These are phyloP conservation scores for Hippasteria phrygiana DNA, from an alignment of 53 echinoderm and acorn worm genomes.

Conservation along the genomic window DNA sequence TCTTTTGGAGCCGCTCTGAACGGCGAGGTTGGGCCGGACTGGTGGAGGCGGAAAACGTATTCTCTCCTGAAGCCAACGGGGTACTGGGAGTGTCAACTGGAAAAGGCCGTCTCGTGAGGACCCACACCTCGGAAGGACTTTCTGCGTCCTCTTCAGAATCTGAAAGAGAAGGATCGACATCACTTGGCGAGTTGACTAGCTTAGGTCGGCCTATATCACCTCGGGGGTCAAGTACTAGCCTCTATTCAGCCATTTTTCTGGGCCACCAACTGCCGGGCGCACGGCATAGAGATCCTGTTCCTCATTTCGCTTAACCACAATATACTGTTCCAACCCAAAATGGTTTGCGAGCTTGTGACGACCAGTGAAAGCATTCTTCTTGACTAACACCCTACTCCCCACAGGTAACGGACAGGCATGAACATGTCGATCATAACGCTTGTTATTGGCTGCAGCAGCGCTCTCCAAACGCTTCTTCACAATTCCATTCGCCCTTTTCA, in stretches of 20 bases:
- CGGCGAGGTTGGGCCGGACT: too few relatives aligned
- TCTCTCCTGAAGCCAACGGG: too few relatives aligned
- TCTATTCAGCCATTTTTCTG: background rate
- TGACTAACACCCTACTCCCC: background rate
- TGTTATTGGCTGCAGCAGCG: background rate
- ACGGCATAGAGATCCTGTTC: background rate
- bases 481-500: background rate
- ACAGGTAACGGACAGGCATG: background rate
- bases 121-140: too few relatives aligned
- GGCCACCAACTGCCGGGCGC: background rate
- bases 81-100: too few relatives aligned
- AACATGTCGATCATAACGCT: background rate
- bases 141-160: too few relatives aligned
- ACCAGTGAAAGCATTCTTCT: background rate
- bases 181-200: too few relatives aligned
- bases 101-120: too few relatives aligned
- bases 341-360: conserved; percentile 4
- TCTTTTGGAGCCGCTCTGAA: too few relatives aligned
- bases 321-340: background rate
- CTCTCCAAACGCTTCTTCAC: background rate
- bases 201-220: too few relatives aligned
- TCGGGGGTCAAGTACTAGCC: background rate
- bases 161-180: too few relatives aligned
- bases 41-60: too few relatives aligned
- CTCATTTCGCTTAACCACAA: background rate